A percentile compares a stretch with the other conserved stretches of the same genome.
phyloP scores from a whole-genome alignment of 2,113 vertebrate species.

The Erythrocebus patas region DNA sequence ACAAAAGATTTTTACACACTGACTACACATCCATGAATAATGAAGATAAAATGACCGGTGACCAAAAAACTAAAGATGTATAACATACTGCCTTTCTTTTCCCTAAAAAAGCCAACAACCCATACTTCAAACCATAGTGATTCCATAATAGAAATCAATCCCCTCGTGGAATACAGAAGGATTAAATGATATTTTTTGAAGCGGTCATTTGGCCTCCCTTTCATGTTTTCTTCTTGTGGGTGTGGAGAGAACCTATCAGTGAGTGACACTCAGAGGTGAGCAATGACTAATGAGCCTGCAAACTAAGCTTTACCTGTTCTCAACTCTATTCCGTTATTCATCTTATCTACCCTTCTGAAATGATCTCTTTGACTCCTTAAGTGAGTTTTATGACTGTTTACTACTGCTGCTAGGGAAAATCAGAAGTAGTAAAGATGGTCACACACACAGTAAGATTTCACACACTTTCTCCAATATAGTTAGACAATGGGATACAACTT shows the following conservation, averaged over 20 bases:
- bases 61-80: slow-evolving; percentile 54
- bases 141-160: slow-evolving; percentile 5
- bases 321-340: neutral
- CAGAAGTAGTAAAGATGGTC: neutral
- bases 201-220: neutral
- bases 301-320: neutral
- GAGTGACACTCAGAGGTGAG: neutral
- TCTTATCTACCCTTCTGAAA: neutral
- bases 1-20: neutral
- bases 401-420: neutral
- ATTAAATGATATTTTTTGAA: neutral
- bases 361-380: neutral
- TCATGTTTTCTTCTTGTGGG: neutral
- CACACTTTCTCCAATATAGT: neutral
- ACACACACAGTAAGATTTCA: neutral
- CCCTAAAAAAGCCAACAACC: neutral
- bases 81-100: neutral
- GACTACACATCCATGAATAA: slow-evolving; percentile 11
- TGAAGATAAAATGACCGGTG: slow-evolving; percentile 9
- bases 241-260: neutral
- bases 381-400: neutral
- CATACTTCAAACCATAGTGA: neutral
- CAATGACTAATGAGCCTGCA: neutral
- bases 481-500: neutral
- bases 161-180: neutral